Base-by-base conservation (phyloP, 2,888 invertebrate species). In the Priocnemis perturbator region DNA sequence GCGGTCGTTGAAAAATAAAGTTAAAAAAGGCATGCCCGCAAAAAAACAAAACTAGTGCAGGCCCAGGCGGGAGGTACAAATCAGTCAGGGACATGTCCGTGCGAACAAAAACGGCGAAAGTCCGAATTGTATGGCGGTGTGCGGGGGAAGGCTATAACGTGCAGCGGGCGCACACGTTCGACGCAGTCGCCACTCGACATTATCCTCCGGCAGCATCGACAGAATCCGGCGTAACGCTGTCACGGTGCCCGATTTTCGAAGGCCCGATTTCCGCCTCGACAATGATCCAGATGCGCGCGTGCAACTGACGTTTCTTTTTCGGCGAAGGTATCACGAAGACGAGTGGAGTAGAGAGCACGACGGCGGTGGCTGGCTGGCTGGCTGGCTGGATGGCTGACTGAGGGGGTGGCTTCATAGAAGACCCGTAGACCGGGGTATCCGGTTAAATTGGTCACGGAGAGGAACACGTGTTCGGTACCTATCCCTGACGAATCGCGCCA, bases 371-470 rank as follows among this genome's bases (percentile, higher is more conserved):
- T 50, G 50, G 4, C 3, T 2, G 47, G n/a, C 3, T 47, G 3
- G 15, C 47, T 11, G 66, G 23, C 60, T 53, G 3, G 26, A 37
- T 60, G 62, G 55, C 55, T 59, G 67, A 65, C 67, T 17, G 17
- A 50, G n/a, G 70, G 64, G 58, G 45, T 60, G 64, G 72, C 52
- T 70, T 37, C 74, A 63, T 73, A 64, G 75, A 72, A 72, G 74
- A 58, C 68, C 50, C 64, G 70, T 47, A 68, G 73, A 60, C 71
- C 63, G 53, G 63, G 75, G 85, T 87, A 88, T 88, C 88, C 88
- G 88, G 88, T 85, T 85, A 84, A 85, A 88, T 88, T 88, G 84
- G 88, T 88, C 85, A 88, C 86, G 87, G 86, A 73, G 64, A 77
- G 80, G 79, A 83, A 85, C 85, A 86, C 86, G 87, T 85, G 86